These are phyloP conservation scores for Trachymyrmex cornetzi DNA, from an alignment of 1,140 invertebrate species.

Conservation along the genomic window DNA sequence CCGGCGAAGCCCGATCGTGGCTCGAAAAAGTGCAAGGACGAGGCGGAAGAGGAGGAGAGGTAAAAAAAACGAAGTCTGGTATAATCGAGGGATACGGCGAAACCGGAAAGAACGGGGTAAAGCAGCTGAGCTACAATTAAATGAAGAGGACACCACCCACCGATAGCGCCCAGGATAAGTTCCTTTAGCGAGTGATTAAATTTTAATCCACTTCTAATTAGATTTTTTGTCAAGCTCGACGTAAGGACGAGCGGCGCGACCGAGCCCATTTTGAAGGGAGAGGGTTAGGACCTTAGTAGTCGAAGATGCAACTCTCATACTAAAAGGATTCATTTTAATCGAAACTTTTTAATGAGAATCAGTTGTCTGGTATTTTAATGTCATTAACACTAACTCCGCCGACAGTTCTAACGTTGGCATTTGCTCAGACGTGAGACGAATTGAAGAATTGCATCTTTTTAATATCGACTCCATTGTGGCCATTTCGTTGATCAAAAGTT, in stretches of 20 bases:
- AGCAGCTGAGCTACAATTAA: constrained; percentile 77
- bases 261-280: constrained; percentile 51
- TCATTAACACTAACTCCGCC: constrained; percentile 71
- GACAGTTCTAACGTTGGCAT: neutral
- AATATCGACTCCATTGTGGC: constrained; percentile 11
- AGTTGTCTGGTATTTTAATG: constrained; percentile 81
- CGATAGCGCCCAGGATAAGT: constrained; percentile 78
- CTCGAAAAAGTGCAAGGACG: constrained; percentile 52
- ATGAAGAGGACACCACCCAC: constrained; percentile 80
- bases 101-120: constrained; percentile 50
- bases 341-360: constrained; percentile 83
- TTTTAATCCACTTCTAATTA: constrained; percentile 85
- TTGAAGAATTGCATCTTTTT: constrained; percentile 23
- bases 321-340: constrained; percentile 83
- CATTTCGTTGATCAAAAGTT: constrained; percentile 5
- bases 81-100: constrained; percentile 53
- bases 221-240: constrained; percentile 79
- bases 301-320: constrained; percentile 33
- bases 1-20: constrained; percentile 54
- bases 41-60: constrained; percentile 1
- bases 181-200: constrained; percentile 83
- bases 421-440: constrained; percentile 7
- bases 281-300: constrained; percentile 19
- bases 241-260: constrained; percentile 66
- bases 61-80: constrained; percentile 46